These are phyloP conservation scores for Diplodus sargus DNA, from an alignment of 2,797 vertebrate genomes.

Conservation along the genomic window DNA sequence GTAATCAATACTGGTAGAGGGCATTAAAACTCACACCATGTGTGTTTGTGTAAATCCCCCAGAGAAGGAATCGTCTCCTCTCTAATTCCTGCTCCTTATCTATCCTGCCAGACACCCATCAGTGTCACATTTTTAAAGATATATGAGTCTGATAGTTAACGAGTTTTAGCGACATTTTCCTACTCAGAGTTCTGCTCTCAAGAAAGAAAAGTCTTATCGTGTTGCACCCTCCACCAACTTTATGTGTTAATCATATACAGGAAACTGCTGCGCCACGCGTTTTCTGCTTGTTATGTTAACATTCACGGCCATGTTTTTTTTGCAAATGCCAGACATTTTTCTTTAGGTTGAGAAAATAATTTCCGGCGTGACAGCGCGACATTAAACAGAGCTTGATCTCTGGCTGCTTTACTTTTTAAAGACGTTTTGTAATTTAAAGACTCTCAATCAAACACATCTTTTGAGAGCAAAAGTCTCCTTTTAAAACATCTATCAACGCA, in stretches of 20 bases:
- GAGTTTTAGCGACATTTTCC: conserved; percentile 41
- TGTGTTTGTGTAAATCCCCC: conserved; percentile 64
- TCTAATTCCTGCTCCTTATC: conserved; percentile 76
- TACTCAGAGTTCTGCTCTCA: conserved; percentile 5
- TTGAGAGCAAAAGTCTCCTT: not conserved
- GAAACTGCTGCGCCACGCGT: conserved; percentile 21
- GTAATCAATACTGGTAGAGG: conserved; percentile 77
- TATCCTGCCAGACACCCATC: conserved; percentile 71
- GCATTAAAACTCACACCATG: conserved; percentile 58
- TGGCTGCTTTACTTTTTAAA: not conserved
- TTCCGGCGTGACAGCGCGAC: not conserved
- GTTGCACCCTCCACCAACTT: conserved; percentile 25
- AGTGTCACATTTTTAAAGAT: conserved; percentile 70
- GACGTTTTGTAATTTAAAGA: not conserved
- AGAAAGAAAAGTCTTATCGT: conserved; percentile 28
- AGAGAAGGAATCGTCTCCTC: conserved; percentile 40
- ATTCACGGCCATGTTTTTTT: conserved; percentile 4
- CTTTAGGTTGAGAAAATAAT: not conserved
- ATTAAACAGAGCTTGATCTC: conserved; percentile 17
- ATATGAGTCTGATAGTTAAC: conserved; percentile 63
- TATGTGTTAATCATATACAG: conserved; percentile 14
- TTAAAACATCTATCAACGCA: not conserved
- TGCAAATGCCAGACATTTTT: conserved; percentile 28
- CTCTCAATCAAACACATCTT: not conserved
- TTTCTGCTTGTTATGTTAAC: conserved; percentile 15